These are phyloP conservation scores for Protosalanx chinensis DNA, from an alignment of 2,797 vertebrate genomes.

Conservation along the genomic window DNA sequence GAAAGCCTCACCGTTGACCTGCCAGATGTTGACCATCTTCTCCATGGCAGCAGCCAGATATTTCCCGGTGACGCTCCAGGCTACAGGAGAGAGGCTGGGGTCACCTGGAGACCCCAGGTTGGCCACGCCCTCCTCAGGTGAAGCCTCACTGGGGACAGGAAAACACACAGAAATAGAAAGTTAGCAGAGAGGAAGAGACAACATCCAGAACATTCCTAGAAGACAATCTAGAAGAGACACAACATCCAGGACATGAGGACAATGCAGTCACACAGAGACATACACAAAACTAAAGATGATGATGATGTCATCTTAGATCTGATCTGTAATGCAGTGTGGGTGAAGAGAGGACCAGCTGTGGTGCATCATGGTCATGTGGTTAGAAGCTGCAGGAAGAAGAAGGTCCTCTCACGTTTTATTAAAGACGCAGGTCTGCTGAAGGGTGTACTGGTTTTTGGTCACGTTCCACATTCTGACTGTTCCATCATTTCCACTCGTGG, in stretches of 20 bases:
- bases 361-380: not conserved
- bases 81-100: conserved; percentile 82
- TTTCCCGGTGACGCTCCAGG: conserved; percentile 92
- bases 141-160: conserved; percentile 73
- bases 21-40: conserved; percentile 97
- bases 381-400: not conserved
- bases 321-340: not conserved
- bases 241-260: not conserved
- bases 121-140: conserved; percentile 76
- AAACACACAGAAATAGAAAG: not conserved
- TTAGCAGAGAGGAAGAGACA: no score
- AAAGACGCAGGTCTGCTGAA: conserved; percentile 95
- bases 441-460: conserved; percentile 90
- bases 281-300: not conserved
- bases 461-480: conserved; percentile 95
- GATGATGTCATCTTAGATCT: not conserved
- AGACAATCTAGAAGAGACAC: not conserved
- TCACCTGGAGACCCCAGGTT: conserved; percentile 86
- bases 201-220: not conserved
- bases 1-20: conserved; percentile 84
- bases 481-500: conserved; percentile 93
- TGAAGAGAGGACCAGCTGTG: not conserved
- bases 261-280: not conserved
- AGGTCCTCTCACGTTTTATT: conserved; percentile 74
- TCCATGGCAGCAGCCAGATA: conserved; percentile 92